A percentile compares a stretch with the other conserved stretches of the same genome.
Conservation (phyloP, 2,888 invertebrate genomes). For the Steromphala cineraria region DNA sequence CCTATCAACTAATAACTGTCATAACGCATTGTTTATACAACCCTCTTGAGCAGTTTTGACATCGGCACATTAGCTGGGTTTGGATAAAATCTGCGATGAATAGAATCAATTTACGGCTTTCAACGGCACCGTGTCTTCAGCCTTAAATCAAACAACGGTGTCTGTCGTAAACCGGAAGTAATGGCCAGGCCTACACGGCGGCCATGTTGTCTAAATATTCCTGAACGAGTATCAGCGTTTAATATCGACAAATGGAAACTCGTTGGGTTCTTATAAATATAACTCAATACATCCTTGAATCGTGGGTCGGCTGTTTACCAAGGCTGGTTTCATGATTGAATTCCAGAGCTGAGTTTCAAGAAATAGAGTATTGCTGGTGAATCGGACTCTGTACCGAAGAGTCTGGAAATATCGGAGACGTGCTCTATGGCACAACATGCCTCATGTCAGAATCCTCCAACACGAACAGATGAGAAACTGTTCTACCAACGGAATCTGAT, state of each 20-base stretch:
- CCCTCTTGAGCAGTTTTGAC: neutral
- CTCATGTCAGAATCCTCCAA: neutral
- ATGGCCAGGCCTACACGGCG: neutral
- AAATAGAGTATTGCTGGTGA: neutral
- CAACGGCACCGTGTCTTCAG: neutral
- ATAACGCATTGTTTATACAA: neutral
- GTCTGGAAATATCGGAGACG: neutral
- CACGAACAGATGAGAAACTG: neutral
- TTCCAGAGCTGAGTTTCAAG: neutral
- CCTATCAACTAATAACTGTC: constrained; percentile 17
- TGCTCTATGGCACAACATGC: constrained; percentile 5
- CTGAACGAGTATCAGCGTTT: neutral
- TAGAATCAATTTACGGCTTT: constrained; percentile 17
- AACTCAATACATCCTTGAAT: constrained; percentile 1
- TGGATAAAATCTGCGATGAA: neutral
- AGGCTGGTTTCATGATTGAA: neutral
- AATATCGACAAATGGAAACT: constrained; percentile 17
- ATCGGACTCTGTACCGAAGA: neutral
- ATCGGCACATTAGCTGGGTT: neutral
- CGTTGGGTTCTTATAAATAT: constrained; percentile 4
- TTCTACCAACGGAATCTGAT: neutral
- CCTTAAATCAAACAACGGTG: constrained; percentile 2
- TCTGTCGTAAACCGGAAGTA: constrained; percentile 8
- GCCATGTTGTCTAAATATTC: constrained; percentile 18
- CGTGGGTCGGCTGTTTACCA: neutral